phyloP scores from a whole-genome alignment of 2,797 vertebrate genomes.

The Anableps anableps region DNA sequence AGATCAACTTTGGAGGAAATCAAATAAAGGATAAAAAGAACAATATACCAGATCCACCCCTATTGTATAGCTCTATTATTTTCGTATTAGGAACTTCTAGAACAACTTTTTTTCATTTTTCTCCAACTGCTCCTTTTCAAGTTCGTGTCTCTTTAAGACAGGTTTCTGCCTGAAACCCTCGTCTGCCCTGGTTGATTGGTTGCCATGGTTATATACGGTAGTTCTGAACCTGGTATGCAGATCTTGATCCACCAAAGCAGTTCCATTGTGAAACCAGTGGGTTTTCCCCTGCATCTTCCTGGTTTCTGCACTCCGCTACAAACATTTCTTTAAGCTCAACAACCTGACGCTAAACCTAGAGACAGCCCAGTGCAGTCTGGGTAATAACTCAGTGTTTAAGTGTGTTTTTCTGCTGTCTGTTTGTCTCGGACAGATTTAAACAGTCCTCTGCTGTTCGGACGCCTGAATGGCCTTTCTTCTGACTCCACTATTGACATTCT shows the following conservation, averaged over 20 bases:
- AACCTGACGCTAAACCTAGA: neutral
- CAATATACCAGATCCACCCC: no score
- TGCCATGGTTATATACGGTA: no score
- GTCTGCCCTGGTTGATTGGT: no score
- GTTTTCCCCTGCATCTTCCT: neutral
- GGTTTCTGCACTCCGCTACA: neutral
- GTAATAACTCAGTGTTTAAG: neutral
- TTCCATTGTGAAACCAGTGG: neutral
- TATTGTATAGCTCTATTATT: no score
- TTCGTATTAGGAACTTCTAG: neutral
- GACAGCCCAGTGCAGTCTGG: neutral
- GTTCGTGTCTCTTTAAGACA: neutral
- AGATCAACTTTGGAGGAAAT: no score
- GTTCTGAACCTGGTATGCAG: no score
- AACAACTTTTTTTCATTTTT: neutral
- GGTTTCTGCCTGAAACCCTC: no score
- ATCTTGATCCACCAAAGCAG: no score
- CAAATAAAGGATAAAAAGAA: no score
- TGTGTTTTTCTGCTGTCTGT: neutral
- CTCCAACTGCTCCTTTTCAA: neutral
- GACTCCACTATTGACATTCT: slow-evolving; percentile 99
- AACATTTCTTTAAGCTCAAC: neutral
- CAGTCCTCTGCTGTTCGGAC: slow-evolving; percentile 96
- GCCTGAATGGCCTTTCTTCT: slow-evolving; percentile 96
- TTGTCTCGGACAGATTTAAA: slow-evolving; percentile 87